Percentiles rank a stretch among this genome's conserved stretches.
These are phyloP conservation scores for Sepiola atlantica DNA, from an alignment of 2,888 invertebrate genomes.

Conservation along the genomic window DNA sequence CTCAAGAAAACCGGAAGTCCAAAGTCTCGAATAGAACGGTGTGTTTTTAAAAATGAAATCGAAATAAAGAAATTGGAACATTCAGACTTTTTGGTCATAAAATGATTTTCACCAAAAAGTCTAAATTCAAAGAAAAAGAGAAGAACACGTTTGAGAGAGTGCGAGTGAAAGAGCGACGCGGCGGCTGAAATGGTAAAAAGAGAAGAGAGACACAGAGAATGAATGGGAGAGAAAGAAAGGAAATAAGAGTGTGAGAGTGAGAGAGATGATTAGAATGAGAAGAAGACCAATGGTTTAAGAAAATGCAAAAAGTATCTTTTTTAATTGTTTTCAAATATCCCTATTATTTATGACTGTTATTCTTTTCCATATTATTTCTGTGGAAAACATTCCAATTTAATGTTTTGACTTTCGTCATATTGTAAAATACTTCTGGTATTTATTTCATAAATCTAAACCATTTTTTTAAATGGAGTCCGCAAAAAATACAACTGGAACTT, in stretches of 20 bases:
- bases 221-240: neutral
- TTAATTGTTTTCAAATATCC: neutral
- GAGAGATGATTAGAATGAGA: too few species aligned
- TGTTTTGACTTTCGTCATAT: neutral
- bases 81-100: conserved; percentile 54
- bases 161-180: neutral
- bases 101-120: conserved; percentile 40
- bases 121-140: neutral
- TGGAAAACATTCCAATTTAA: neutral
- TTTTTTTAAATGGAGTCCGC: neutral
- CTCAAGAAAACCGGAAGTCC: conserved; percentile 70
- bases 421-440: neutral
- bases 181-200: neutral
- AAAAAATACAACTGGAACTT: neutral
- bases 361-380: neutral
- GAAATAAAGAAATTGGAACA: conserved; percentile 53
- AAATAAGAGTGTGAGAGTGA: too few species aligned
- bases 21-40: conserved; percentile 68
- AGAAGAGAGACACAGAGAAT: neutral
- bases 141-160: neutral
- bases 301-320: neutral
- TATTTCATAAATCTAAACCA: neutral
- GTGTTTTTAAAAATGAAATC: conserved; percentile 65
- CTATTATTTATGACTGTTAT: neutral
- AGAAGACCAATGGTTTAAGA: neutral